phyloP scores from a whole-genome alignment of 2,113 vertebrate genomes.

The Chroicocephalus ridibundus region DNA sequence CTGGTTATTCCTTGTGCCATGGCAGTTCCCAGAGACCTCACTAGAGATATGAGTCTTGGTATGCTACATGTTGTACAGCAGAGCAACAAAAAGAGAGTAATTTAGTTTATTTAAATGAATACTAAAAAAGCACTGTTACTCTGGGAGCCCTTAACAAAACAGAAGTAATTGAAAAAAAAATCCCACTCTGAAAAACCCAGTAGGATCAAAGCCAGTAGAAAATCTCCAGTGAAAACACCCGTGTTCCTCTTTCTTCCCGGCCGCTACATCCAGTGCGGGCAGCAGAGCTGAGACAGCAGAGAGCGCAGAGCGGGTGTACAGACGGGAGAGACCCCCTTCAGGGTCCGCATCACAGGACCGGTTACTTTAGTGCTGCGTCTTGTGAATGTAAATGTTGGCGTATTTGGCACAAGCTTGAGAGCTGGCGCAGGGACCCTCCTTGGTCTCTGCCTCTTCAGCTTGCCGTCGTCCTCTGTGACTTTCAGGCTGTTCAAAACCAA shows the following conservation, averaged over 20 bases:
- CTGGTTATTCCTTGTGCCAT: neutral
- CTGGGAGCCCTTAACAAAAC: neutral
- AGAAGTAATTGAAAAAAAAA: neutral
- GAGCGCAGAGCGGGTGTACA: neutral
- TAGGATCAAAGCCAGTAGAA: neutral
- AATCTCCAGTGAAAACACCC: neutral
- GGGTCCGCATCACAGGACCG: accelerated
- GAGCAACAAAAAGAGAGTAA: neutral
- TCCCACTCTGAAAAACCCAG: neutral
- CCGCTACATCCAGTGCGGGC: accelerated
- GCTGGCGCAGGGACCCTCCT: neutral
- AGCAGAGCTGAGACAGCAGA: neutral
- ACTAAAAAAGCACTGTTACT: neutral
- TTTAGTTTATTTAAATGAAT: neutral
- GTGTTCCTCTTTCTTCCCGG: neutral
- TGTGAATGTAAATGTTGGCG: neutral
- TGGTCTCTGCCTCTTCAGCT: neutral
- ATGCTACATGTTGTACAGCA: neutral
- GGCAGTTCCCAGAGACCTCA: neutral
- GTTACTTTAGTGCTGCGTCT: neutral
- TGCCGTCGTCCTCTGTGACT: accelerated
- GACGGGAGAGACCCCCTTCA: neutral
- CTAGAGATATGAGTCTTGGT: neutral
- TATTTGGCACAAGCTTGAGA: neutral
- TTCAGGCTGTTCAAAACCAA: neutral